Evolutionary conservation across 2,888 invertebrate genomes (phyloP).

Genomic region (Oxyscelio sp.): DNA sequence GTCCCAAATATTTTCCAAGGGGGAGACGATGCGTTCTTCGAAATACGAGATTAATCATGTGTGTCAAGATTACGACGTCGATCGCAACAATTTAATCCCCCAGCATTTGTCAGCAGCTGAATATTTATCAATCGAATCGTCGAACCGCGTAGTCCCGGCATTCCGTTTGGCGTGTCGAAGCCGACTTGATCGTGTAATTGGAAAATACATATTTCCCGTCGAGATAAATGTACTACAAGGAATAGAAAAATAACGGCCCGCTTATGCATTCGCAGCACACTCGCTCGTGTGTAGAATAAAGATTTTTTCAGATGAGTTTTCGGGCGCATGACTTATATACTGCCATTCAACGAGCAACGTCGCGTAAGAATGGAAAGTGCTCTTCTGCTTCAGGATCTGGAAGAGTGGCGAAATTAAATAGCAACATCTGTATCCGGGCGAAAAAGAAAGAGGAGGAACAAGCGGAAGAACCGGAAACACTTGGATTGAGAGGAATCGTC

Average conservation of each 20-base stretch:
- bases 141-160: too few species aligned
- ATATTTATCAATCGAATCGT: too few species aligned
- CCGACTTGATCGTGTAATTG: slow-evolving; percentile 48
- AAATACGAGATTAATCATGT: too few species aligned
- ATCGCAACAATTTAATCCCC: neutral
- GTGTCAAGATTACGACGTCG: too few species aligned
- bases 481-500: slow-evolving; percentile 50
- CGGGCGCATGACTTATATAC: slow-evolving; percentile 64
- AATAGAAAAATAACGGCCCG: slow-evolving; percentile 56
- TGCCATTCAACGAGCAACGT: slow-evolving; percentile 55
- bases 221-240: slow-evolving; percentile 60
- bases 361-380: slow-evolving; percentile 53
- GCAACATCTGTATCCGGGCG: slow-evolving; percentile 55
- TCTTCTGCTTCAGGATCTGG: slow-evolving; percentile 39
- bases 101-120: too few species aligned
- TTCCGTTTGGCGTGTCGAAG: slow-evolving; percentile 42
- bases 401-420: slow-evolving; percentile 64
- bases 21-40: too few species aligned
- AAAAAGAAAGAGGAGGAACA: slow-evolving; percentile 15
- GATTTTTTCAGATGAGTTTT: slow-evolving; percentile 63
- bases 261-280: slow-evolving; percentile 53
- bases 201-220: slow-evolving; percentile 65
- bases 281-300: slow-evolving; percentile 61
- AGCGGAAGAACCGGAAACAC: slow-evolving; percentile 21
- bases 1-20: too few species aligned